These are phyloP conservation scores for Falcaria lacertinaria DNA, from an alignment of 2,888 invertebrate species.

Conservation along the genomic window DNA sequence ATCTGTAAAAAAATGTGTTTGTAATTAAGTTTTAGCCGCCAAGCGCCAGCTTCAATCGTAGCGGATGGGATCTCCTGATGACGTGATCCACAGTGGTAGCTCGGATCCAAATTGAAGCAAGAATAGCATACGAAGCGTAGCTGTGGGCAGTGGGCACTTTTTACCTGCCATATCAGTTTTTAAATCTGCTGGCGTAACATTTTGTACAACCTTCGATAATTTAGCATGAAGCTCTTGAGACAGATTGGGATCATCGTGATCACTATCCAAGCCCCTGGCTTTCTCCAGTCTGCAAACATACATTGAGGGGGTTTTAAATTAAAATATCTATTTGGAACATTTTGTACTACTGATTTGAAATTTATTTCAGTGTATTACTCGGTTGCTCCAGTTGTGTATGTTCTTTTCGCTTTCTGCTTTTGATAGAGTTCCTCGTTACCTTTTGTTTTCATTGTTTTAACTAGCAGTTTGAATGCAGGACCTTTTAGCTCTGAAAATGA, in stretches of 20 bases:
- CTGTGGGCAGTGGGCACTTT: too few relatives aligned
- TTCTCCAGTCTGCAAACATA: slow-evolving; percentile 36
- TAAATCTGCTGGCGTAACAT: slow-evolving; percentile 33
- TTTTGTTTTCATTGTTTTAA: slow-evolving; percentile 41
- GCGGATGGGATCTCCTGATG: too few relatives aligned
- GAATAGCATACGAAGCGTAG: too few relatives aligned
- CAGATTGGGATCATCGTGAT: slow-evolving; percentile 55
- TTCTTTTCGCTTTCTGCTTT: slow-evolving; percentile 37
- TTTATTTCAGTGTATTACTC: too few relatives aligned
- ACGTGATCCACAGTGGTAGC: too few relatives aligned
- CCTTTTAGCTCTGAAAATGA: slow-evolving; percentile 56
- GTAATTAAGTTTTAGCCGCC: too few relatives aligned
- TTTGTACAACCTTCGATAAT: slow-evolving; percentile 31
- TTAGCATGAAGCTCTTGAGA: slow-evolving; percentile 42
- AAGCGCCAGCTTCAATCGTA: too few relatives aligned
- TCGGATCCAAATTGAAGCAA: too few relatives aligned
- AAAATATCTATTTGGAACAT: too few relatives aligned
- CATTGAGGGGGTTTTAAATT: too few relatives aligned
- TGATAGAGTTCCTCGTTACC: slow-evolving; percentile 37
- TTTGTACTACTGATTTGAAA: too few relatives aligned
- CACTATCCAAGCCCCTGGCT: slow-evolving; percentile 45
- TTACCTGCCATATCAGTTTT: slow-evolving; percentile 54
- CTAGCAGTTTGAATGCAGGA: slow-evolving; percentile 45
- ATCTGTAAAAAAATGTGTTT: slow-evolving; percentile 43
- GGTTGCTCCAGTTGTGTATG: slow-evolving; percentile 40